These are phyloP conservation scores for Erpornis zantholeuca DNA, from an alignment of 2,113 vertebrate genomes.

Conservation along the genomic window DNA sequence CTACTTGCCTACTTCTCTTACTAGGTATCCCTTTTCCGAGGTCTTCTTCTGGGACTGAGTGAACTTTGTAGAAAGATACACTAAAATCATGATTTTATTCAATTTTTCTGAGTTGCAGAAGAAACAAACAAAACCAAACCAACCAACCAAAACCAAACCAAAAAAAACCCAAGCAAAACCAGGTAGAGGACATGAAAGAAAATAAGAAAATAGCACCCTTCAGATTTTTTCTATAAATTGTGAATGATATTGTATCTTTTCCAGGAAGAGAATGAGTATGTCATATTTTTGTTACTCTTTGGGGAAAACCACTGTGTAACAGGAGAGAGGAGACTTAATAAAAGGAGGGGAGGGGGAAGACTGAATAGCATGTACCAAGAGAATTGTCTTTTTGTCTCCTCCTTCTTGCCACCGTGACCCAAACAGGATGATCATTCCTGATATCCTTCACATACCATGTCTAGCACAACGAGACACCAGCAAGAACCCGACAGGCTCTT, in stretches of 20 bases:
- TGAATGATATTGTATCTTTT: neutral
- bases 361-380: neutral
- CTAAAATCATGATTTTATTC: neutral
- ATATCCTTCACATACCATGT: neutral
- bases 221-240: neutral
- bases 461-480: neutral
- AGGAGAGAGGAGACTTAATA: neutral
- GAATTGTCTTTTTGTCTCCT: neutral
- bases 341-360: rapidly evolving
- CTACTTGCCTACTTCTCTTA: neutral
- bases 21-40: neutral
- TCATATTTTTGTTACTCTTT: neutral
- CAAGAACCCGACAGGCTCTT: neutral
- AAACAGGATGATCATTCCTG: neutral
- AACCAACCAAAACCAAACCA: neutral
- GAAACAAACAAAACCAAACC: neutral
- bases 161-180: too few species aligned
- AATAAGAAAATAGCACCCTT: neutral
- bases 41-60: neutral
- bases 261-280: neutral
- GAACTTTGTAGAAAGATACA: neutral
- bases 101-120: neutral
- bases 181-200: neutral
- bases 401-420: neutral
- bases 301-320: neutral